Conservation (phyloP, 2,888 invertebrate species). For the Sepioteuthis lessoniana region DNA sequence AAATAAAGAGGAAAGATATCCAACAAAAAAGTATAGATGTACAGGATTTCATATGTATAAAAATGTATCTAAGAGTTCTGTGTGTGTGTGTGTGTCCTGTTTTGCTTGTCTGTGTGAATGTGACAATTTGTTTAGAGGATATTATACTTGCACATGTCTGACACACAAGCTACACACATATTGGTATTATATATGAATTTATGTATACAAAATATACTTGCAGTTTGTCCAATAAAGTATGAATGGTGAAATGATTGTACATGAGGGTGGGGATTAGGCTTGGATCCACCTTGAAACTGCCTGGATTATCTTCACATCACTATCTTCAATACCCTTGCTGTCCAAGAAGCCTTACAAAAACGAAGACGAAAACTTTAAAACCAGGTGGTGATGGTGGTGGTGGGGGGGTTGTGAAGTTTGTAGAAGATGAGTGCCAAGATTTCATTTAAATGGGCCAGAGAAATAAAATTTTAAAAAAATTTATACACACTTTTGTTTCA, state of each 20-base stretch:
- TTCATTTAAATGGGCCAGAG: background rate
- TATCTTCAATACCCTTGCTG: background rate
- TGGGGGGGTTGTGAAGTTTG: too few relatives aligned
- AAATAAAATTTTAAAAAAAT: too few relatives aligned
- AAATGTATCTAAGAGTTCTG: background rate
- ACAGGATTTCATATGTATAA: background rate
- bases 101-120: background rate
- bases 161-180: background rate
- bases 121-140: background rate
- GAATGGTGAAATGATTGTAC: background rate
- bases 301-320: background rate
- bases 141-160: background rate
- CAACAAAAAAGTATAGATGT: background rate
- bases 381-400: background rate
- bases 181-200: background rate
- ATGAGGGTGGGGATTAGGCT: background rate
- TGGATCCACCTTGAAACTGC: background rate
- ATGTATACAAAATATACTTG: background rate
- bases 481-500: background rate
- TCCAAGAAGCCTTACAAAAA: background rate
- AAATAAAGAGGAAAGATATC: background rate
- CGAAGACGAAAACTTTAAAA: background rate
- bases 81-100: background rate
- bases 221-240: too few relatives aligned
- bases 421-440: slow-evolving; percentile 33